Evolutionary conservation across 2,888 invertebrate species (phyloP), one percentile per base, ranked within the genome.

Genomic region (Drosophila tanythrix): DNA sequence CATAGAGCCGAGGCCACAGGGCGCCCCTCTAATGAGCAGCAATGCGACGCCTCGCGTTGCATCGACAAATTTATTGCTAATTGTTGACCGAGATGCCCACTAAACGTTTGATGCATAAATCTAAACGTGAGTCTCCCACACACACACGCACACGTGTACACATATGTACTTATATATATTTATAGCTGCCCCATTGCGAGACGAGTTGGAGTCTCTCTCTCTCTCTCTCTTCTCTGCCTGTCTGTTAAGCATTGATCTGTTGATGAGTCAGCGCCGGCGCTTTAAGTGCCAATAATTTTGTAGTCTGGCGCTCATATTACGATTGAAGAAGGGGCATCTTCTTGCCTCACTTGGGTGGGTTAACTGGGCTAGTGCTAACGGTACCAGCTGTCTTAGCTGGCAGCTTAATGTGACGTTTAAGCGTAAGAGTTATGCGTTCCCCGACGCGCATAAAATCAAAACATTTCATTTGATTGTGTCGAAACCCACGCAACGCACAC

Each of bases 61-160:
- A 48, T 53, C 56, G 68, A 87, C 90, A 87, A 88, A 89, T 89
- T 90, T 90, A 89, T 89, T 81, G 91, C 81, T 91, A 90, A 89
- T 91, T 89, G 85, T 77, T 65, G 72, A 68, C 70, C 82, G 66
- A 70, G 66, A 70, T 48, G 35, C 35, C 31, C 62, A 83, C 81
- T 87, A 87, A 83, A 83, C 79, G 87, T 60, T 84, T 71, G 58
- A 62, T 60, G 65, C 69, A 79, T 82, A 83, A 82, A 85, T 80
- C 69, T 61, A 21, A 68, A 48, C 66, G 63, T 51, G 50, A 68
- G 60, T 52, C 81, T 70, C 77, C 79, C 85, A 83, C 88, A 81
- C 81, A 75, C 64, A 69, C 50, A 56, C 55, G 57, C 46, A 50
- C 48, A 59, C 50, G 50, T 58, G 51, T 40, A 50, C 48, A 58